These are phyloP conservation scores for Zaprionus tsacasi DNA, from an alignment of 1,140 invertebrate species.

Conservation along the genomic window DNA sequence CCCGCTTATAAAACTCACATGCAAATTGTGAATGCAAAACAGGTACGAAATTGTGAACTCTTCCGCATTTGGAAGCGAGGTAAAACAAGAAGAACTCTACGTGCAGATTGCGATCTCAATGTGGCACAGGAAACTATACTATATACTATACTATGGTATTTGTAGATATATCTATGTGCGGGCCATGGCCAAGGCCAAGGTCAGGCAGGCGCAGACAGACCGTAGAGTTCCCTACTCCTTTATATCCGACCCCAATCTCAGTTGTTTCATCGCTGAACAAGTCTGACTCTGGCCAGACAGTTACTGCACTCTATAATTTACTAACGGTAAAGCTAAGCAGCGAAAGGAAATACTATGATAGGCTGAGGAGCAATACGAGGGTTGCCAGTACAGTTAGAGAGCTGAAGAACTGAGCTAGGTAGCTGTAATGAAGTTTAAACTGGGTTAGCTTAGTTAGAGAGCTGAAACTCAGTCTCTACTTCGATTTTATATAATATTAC, in stretches of 20 bases:
- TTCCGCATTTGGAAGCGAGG: background rate
- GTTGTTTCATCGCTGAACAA: background rate
- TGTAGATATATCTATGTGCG: background rate
- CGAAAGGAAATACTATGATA: background rate
- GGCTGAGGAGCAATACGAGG: background rate
- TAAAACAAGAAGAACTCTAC: background rate
- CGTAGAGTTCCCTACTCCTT: background rate
- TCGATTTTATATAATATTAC: too few relatives aligned
- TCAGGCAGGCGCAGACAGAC: background rate
- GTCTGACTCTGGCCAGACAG: background rate
- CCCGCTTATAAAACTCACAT: background rate
- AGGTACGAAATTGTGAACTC: conserved; percentile 9
- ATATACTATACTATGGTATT: too few relatives aligned
- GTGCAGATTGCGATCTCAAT: background rate
- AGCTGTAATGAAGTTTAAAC: too few relatives aligned
- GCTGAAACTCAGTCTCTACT: too few relatives aligned
- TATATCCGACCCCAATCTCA: background rate
- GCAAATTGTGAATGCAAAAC: conserved; percentile 34
- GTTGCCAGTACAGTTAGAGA: background rate
- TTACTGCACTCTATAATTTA: background rate
- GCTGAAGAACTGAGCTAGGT: too few relatives aligned
- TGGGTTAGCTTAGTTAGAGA: too few relatives aligned
- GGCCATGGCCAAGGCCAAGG: background rate
- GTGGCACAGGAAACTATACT: background rate
- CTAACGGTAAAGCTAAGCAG: conserved; percentile 6